Evolutionary conservation across 2,888 invertebrate genomes (phyloP).

Genomic region (Lochmaea capreae): DNA sequence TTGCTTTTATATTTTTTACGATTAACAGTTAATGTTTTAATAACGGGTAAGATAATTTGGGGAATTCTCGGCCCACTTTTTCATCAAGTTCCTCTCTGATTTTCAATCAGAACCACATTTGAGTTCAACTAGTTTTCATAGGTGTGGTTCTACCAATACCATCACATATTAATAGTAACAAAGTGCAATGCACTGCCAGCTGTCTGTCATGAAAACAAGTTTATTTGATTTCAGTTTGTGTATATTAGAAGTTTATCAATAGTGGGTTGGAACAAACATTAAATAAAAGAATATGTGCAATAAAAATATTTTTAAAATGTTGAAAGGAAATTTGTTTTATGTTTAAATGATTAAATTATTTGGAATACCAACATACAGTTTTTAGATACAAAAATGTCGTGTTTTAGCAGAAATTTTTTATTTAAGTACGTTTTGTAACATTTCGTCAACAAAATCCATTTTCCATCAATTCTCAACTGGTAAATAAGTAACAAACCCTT

Average conservation of each 20-base stretch:
- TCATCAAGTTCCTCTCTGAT: constrained; percentile 3
- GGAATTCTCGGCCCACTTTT: neutral
- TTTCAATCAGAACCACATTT: constrained; percentile 23
- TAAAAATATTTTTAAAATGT: too few species aligned
- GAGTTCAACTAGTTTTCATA: constrained; percentile 44
- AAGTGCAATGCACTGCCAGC: constrained; percentile 56
- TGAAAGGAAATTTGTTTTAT: too few species aligned
- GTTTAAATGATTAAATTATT: too few species aligned
- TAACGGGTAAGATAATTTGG: neutral
- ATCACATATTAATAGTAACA: constrained; percentile 59
- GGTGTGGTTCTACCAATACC: constrained; percentile 56
- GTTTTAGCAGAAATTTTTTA: too few species aligned
- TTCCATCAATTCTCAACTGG: constrained; percentile 17
- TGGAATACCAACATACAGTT: too few species aligned
- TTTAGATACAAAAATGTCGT: too few species aligned
- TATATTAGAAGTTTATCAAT: constrained; percentile 23
- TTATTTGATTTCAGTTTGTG: constrained; percentile 32
- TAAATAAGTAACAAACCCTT: constrained; percentile 25
- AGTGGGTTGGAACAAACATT: constrained; percentile 5
- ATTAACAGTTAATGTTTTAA: neutral
- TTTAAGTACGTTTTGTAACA: too few species aligned
- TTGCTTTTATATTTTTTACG: neutral
- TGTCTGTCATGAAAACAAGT: constrained; percentile 42
- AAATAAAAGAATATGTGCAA: neutral
- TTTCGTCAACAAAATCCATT: constrained; percentile 2